A percentile compares a stretch with the other conserved stretches of the same genome.
phyloP scores from a whole-genome alignment of 2,797 vertebrate species.

The Amphiprion clarkii region DNA sequence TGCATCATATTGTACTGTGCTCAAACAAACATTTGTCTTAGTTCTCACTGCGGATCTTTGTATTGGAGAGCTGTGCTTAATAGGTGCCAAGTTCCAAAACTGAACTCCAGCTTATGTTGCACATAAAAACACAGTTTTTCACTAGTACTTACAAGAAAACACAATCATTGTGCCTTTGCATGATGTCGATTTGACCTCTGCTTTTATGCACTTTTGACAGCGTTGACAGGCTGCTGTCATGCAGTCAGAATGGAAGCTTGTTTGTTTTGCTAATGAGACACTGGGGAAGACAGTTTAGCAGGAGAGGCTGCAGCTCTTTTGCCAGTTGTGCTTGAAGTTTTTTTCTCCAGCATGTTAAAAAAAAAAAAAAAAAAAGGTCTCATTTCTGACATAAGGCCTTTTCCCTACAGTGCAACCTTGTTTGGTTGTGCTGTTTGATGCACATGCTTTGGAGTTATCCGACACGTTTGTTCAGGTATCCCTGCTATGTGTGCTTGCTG shows the following conservation, averaged over 20 bases:
- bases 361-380: background rate
- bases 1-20: background rate
- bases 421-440: background rate
- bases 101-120: background rate
- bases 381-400: constrained; percentile 11
- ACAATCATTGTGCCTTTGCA: background rate
- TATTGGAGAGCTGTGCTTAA: no score
- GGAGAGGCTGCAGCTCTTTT: background rate
- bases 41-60: no score
- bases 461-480: constrained; percentile 8
- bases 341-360: no score
- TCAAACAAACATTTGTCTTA: background rate
- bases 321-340: no score
- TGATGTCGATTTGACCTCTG: constrained; percentile 15
- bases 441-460: constrained; percentile 13
- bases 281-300: background rate
- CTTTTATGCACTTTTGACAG: background rate
- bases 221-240: background rate
- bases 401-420: background rate
- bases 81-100: background rate
- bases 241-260: background rate
- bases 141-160: background rate
- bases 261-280: background rate
- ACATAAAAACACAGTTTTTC: background rate
- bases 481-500: constrained; percentile 4